Percentiles rank a stretch among this genome's conserved stretches.
Conservation (phyloP, 2,113 vertebrate genomes). For the Brachyhypopomus gauderio region DNA sequence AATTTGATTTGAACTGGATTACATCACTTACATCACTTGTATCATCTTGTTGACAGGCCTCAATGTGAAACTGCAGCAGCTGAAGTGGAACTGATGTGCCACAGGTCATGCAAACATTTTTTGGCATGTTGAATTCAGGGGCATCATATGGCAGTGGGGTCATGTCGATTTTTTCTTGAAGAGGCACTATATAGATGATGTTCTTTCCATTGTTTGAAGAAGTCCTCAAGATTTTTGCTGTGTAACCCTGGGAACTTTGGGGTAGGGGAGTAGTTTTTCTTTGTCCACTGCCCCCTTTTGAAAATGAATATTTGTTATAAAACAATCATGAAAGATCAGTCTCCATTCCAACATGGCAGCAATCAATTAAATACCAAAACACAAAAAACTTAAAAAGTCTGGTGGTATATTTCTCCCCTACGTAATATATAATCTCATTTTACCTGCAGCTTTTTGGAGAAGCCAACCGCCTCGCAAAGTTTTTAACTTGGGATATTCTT, state of each 20-base stretch:
- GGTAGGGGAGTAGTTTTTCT: constrained; percentile 18
- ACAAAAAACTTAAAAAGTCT: constrained; percentile 14
- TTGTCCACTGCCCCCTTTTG: constrained; percentile 28
- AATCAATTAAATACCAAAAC: not conserved
- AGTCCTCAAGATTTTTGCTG: constrained; percentile 24
- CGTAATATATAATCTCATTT: not conserved
- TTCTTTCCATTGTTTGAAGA: constrained; percentile 27
- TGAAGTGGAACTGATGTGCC: constrained; percentile 25
- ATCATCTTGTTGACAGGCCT: not conserved
- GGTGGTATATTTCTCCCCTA: constrained; percentile 7
- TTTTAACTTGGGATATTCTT: constrained; percentile 23
- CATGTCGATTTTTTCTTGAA: constrained; percentile 27
- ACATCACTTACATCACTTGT: not conserved
- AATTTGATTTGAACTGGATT: not conserved
- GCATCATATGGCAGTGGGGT: constrained; percentile 34
- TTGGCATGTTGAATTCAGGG: constrained; percentile 5
- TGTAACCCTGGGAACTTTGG: constrained; percentile 33
- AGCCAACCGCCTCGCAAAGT: constrained; percentile 15
- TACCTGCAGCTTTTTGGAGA: constrained; percentile 8
- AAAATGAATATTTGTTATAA: not conserved
- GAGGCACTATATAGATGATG: constrained; percentile 19
- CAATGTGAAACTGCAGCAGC: constrained; percentile 24
- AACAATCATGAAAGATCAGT: no score
- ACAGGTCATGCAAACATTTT: constrained; percentile 31
- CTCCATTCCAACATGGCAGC: not conserved